These are phyloP conservation scores for Anguilla marmorata DNA, from an alignment of 2,797 vertebrate genomes.

Conservation along the genomic window DNA sequence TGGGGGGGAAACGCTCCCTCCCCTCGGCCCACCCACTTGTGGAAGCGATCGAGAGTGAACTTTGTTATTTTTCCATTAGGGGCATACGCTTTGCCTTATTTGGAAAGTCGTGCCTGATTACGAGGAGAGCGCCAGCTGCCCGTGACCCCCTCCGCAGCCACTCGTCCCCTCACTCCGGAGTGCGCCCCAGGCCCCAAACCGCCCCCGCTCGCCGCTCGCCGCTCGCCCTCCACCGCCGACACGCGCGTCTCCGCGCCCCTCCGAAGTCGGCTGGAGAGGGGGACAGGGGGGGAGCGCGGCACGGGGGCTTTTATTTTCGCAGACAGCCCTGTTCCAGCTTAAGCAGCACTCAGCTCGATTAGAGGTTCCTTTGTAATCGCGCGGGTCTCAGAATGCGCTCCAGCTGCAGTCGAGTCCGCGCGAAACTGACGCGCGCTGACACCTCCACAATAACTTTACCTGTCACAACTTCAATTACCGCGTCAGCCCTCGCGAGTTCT, in stretches of 20 bases:
- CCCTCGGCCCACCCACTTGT: constrained; percentile 39
- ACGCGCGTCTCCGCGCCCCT: constrained; percentile 37
- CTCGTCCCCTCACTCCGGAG: constrained; percentile 45
- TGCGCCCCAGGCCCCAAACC: constrained; percentile 39
- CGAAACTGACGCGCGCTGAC: constrained; percentile 16
- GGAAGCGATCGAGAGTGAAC: constrained; percentile 45
- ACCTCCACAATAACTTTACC: constrained; percentile 4
- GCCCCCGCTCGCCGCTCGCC: constrained; percentile 29
- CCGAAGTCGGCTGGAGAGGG: constrained; percentile 46
- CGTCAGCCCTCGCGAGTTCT: neutral
- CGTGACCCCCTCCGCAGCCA: constrained; percentile 33
- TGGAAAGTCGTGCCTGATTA: constrained; percentile 48
- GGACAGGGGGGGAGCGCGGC: constrained; percentile 42
- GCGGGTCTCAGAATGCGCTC: constrained; percentile 45
- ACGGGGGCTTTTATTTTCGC: constrained; percentile 51
- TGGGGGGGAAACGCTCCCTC: constrained; percentile 31
- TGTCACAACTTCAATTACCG: neutral
- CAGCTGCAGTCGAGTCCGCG: neutral
- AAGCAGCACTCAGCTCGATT: constrained; percentile 56
- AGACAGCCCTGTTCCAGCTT: constrained; percentile 57
- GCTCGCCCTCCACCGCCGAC: constrained; percentile 44
- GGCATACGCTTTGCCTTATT: constrained; percentile 52
- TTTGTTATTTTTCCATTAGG: constrained; percentile 58
- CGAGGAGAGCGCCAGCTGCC: constrained; percentile 24
- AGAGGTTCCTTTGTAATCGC: constrained; percentile 61